Percentiles rank a stretch among this genome's conserved stretches.
phyloP scores from a whole-genome alignment of 2,888 invertebrate genomes.

The Physocephala rufipes region DNA sequence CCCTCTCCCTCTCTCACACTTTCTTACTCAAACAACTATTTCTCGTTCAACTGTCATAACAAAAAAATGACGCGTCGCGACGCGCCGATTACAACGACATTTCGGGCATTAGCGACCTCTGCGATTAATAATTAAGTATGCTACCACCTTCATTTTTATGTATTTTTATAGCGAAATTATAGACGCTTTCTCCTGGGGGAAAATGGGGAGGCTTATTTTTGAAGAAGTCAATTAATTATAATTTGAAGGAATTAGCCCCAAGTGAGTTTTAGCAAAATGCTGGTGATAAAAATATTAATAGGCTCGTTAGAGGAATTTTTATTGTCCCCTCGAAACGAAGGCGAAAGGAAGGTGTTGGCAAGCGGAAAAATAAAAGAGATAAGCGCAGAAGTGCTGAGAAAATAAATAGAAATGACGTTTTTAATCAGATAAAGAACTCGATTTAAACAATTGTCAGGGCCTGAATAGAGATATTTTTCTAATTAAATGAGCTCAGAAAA shows the following conservation, averaged over 20 bases:
- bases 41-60: conserved; percentile 16
- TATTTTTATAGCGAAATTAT: conserved; percentile 17
- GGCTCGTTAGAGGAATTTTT: conserved; percentile 28
- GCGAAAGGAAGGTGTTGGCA: conserved; percentile 9
- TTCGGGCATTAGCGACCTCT: background rate
- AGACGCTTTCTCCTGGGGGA: conserved; percentile 20
- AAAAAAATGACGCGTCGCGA: background rate
- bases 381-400: background rate
- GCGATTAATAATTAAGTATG: background rate
- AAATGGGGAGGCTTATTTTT: background rate
- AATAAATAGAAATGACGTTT: too few species aligned
- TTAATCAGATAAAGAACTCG: too few species aligned
- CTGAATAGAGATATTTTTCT: conserved; percentile 2
- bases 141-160: conserved; percentile 8
- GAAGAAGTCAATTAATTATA: background rate
- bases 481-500: conserved; percentile 27
- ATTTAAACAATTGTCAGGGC: too few species aligned
- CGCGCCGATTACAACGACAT: conserved; percentile 2
- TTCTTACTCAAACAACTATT: background rate
- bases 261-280: too few species aligned
- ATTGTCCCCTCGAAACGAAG: conserved; percentile 16
- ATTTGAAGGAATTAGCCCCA: too few species aligned
- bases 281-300: conserved; percentile 31
- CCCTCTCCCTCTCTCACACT: too few species aligned
- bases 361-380: background rate